Conservation (phyloP, 2,113 vertebrate species). For the Bufo bufo region DNA sequence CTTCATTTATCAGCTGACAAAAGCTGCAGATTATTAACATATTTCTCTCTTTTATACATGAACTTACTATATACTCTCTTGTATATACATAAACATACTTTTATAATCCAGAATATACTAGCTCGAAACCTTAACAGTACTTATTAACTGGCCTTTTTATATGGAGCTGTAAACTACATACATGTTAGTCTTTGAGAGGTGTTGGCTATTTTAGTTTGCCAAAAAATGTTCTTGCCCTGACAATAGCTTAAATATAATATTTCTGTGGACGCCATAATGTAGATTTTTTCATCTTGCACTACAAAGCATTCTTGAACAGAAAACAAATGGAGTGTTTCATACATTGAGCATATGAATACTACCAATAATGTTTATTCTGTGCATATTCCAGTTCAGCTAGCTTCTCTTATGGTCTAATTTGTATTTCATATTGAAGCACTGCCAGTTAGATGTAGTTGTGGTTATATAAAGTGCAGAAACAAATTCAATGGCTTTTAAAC, state of each 20-base stretch:
- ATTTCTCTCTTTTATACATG: not conserved
- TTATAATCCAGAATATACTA: not conserved
- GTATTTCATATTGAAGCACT: slow-evolving; percentile 44
- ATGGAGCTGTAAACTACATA: slow-evolving; percentile 22
- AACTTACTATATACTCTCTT: not conserved
- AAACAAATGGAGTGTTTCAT: slow-evolving; percentile 55
- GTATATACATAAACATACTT: not conserved
- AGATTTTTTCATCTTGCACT: slow-evolving; percentile 35
- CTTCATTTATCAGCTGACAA: slow-evolving; percentile 20
- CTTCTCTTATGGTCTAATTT: slow-evolving; percentile 33
- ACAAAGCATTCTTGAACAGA: slow-evolving; percentile 52
- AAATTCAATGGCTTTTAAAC: slow-evolving; percentile 32
- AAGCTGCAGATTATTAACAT: slow-evolving; percentile 27
- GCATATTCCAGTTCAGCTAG: slow-evolving; percentile 35
- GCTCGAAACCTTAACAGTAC: not conserved
- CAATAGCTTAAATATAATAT: slow-evolving; percentile 51
- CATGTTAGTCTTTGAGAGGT: slow-evolving; percentile 9
- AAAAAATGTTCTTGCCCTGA: slow-evolving; percentile 30
- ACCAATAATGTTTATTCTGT: slow-evolving; percentile 49
- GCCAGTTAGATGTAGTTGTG: slow-evolving; percentile 48
- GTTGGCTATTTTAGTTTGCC: slow-evolving; percentile 56
- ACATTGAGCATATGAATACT: slow-evolving; percentile 36
- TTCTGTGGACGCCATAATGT: slow-evolving; percentile 22
- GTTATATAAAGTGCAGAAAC: slow-evolving; percentile 45
- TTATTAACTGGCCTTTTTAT: slow-evolving; percentile 24